A percentile compares a stretch with the other conserved stretches of the same genome.
phyloP scores from a whole-genome alignment of 2,888 invertebrate species.

The Sericinus montela region DNA sequence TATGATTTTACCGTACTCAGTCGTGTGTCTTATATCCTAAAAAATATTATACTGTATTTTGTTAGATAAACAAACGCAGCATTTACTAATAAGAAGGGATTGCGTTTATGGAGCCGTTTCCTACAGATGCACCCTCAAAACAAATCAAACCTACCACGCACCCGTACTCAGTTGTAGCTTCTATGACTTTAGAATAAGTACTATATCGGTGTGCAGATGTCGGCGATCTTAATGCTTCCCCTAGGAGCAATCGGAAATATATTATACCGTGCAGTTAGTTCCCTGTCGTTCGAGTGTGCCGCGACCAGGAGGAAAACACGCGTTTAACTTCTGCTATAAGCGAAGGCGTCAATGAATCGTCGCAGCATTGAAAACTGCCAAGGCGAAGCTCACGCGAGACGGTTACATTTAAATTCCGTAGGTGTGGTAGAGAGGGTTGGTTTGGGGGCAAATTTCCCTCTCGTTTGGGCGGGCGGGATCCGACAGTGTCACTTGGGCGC shows the following conservation, averaged over 20 bases:
- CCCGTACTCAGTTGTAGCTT: background rate
- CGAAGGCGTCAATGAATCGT: conserved; percentile 62
- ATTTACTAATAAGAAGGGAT: conserved; percentile 3
- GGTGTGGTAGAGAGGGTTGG: conserved; percentile 32
- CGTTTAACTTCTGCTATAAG: conserved; percentile 35
- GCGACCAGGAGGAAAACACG: conserved; percentile 36
- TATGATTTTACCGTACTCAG: no score
- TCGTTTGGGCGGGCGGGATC: conserved; percentile 49
- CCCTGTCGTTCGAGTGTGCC: conserved; percentile 18
- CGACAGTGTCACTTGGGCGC: conserved; percentile 50
- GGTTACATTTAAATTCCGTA: conserved; percentile 24
- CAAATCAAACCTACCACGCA: background rate
- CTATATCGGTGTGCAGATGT: conserved; percentile 1
- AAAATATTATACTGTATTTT: no score
- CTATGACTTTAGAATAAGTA: conserved; percentile 3
- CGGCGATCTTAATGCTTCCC: conserved; percentile 12
- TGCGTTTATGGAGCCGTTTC: conserved; percentile 11
- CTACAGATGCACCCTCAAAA: conserved; percentile 11
- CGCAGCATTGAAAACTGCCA: conserved; percentile 52
- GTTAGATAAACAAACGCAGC: background rate
- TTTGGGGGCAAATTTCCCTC: conserved; percentile 64
- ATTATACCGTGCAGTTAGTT: conserved; percentile 24
- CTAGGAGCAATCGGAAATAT: conserved; percentile 28
- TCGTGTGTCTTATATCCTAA: no score
- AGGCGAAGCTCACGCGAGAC: conserved; percentile 45